phyloP scores from a whole-genome alignment of 2,888 invertebrate genomes.

The Oscheius sp. region DNA sequence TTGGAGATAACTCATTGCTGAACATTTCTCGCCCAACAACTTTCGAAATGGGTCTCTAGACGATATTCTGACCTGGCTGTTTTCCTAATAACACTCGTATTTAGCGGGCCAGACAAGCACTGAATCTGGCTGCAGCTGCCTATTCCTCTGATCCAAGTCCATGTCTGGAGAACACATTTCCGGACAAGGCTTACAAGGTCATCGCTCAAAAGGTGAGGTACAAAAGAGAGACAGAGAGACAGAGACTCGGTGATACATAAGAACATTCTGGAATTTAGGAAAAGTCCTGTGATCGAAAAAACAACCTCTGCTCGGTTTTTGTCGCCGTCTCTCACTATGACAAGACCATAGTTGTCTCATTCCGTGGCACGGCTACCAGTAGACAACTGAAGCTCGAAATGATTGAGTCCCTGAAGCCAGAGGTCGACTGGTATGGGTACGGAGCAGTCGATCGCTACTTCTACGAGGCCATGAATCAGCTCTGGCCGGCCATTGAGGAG shows the following conservation, averaged over 20 bases:
- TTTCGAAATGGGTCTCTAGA: too few species aligned
- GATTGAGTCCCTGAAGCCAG: conserved; percentile 39
- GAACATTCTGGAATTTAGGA: not conserved
- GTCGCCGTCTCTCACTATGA: conserved; percentile 34
- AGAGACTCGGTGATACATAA: not conserved
- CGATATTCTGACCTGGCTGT: too few species aligned
- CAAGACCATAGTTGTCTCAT: conserved; percentile 37
- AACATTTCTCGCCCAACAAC: too few species aligned
- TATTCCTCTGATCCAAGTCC: conserved; percentile 34
- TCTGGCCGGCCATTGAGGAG: conserved; percentile 40
- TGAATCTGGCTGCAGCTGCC: conserved; percentile 40
- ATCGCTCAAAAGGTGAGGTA: conserved; percentile 9
- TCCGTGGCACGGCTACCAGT: conserved; percentile 41
- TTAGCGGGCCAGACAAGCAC: conserved; percentile 33
- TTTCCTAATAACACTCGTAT: too few species aligned
- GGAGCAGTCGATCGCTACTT: conserved; percentile 48
- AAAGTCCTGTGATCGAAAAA: conserved; percentile 42
- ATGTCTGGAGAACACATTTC: conserved; percentile 37
- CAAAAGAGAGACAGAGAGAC: too few species aligned
- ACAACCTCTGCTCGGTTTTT: conserved; percentile 42
- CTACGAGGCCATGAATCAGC: conserved; percentile 38
- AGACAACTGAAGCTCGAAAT: conserved; percentile 42
- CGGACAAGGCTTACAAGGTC: conserved; percentile 32
- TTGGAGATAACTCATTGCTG: too few species aligned
- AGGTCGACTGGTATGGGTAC: conserved; percentile 45